phyloP scores from a whole-genome alignment of 2,797 vertebrate species.

The Hirundo rustica region DNA sequence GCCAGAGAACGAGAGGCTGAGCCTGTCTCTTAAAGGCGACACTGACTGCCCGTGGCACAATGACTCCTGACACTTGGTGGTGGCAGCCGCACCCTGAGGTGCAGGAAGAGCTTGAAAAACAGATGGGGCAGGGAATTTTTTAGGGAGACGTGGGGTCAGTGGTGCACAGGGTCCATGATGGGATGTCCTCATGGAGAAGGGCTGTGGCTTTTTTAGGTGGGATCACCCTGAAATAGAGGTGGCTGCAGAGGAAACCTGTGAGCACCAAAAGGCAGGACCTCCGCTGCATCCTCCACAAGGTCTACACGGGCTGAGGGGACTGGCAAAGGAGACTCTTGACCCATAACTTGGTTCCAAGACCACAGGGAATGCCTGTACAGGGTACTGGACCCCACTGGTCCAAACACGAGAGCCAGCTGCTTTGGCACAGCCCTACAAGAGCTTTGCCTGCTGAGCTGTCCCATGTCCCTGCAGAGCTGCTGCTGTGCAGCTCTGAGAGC shows the following conservation, averaged over 20 bases:
- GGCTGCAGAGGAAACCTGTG: neutral
- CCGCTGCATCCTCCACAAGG: neutral
- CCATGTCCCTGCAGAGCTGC: neutral
- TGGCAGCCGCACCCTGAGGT: neutral
- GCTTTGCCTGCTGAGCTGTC: neutral
- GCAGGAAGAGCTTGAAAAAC: neutral
- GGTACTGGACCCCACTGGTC: neutral
- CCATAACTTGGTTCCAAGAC: accelerated
- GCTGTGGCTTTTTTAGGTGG: neutral
- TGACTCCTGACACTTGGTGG: neutral
- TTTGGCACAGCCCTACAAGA: neutral
- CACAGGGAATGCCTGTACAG: neutral
- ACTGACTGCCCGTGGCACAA: neutral
- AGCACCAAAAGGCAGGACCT: neutral
- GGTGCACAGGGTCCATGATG: neutral
- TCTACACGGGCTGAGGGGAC: neutral
- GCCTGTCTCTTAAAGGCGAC: neutral
- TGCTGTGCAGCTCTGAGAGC: neutral
- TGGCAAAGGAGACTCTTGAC: neutral
- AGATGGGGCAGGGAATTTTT: neutral
- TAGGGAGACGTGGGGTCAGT: neutral
- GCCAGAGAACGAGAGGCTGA: neutral
- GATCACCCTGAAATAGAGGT: neutral
- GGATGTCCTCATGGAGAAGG: neutral
- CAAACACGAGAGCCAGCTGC: neutral